Evolutionary conservation across 2,113 vertebrate genomes (phyloP), one percentile per base, ranked within the genome.

Genomic region (Tyrannus savana): DNA sequence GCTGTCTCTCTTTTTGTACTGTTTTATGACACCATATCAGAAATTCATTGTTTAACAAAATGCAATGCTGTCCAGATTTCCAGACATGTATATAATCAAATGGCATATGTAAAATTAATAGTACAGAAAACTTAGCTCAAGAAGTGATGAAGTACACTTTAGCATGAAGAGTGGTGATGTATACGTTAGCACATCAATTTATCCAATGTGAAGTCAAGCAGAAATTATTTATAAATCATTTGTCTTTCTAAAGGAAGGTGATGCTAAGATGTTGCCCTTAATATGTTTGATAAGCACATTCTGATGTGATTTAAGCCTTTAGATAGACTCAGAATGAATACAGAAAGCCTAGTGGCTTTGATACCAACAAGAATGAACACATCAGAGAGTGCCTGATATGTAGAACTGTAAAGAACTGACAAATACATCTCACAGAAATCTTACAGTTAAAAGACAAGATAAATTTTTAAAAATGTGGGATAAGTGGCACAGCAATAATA

Each of bases 161-260:
- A 80, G 28, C 12, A 6, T 6, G 17, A 84, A 81, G n/a, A 84
- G 46, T 42, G 58, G 82, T 69, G 58, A 89, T 33, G 42, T 49
- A 69, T 66, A 71, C 0, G 25, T 92, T 89, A 92, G 64, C 68
- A 74, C 37, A 81, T 56, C 79, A 77, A 60, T 90, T 88, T 88
- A 94, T 92, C 73, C 75, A 49, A 77, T 47, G 52, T 80, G 82
- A 87, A 95, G 60, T 56, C 52, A 92, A 63, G 90, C 0, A 0
- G 82, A 92, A 94, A 91, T 81, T 84, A 86, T 95, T 96, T 96
- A 86, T 80, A 94, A 95, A 95, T 84, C 6, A 86, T 93, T 93
- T 93, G 46, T 93, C 84, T 85, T 90, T 93, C 69, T 80, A 94
- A 90, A 91, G 50, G 67, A 84, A 87, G 89, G 81, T 37, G 63